Evolutionary conservation across 2,113 vertebrate species (phyloP).

Genomic region (Dasypus novemcinctus): DNA sequence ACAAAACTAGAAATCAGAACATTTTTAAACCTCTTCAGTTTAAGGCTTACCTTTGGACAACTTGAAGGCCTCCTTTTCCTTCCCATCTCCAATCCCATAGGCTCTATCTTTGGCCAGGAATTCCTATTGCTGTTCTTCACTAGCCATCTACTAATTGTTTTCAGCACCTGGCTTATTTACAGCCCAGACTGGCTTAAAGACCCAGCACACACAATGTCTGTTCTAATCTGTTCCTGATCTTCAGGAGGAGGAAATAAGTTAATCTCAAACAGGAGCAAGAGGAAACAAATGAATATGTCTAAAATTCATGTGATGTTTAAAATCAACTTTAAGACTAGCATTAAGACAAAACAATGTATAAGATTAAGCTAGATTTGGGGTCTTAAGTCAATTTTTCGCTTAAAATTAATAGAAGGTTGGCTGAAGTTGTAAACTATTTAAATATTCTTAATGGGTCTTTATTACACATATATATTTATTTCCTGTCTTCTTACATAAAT

Average conservation of each 20-base stretch:
- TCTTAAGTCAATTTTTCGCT: neutral
- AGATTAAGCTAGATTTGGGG: neutral
- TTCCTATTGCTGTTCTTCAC: neutral
- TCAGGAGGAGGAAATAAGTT: neutral
- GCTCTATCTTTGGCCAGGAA: neutral
- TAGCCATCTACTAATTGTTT: neutral
- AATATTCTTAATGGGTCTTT: neutral
- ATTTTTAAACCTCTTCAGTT: neutral
- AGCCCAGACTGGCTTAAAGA: neutral
- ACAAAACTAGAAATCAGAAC: neutral
- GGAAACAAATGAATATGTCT: neutral
- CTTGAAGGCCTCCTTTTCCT: neutral
- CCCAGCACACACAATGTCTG: neutral
- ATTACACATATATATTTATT: neutral
- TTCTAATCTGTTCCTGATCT: neutral
- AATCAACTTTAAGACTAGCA: neutral
- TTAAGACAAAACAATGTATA: neutral
- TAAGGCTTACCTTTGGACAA: neutral
- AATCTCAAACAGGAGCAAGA: neutral
- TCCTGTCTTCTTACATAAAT: neutral
- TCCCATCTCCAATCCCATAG: neutral
- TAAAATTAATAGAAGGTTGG: neutral
- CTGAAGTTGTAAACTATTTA: too few relatives aligned
- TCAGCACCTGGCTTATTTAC: neutral
- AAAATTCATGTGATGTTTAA: neutral